phyloP scores from a whole-genome alignment of 1,140 invertebrate genomes.

The Trachymyrmex cornetzi region DNA sequence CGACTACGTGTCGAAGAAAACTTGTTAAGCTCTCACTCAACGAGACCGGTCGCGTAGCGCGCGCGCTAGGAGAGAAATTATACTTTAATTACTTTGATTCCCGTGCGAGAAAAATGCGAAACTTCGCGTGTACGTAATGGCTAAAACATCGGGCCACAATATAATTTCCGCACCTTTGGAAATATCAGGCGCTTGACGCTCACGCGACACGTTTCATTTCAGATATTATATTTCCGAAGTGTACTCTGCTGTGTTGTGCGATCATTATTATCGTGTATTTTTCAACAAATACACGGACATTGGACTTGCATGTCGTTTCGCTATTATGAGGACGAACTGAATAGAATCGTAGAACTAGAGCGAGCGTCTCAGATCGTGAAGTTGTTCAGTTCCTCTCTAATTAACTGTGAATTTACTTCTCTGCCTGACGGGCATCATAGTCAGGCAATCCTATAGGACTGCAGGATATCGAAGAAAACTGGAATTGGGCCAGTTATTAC shows the following conservation, averaged over 20 bases:
- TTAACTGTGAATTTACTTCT: conserved; percentile 76
- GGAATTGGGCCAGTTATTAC: conserved; percentile 73
- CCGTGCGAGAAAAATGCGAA: conserved; percentile 21
- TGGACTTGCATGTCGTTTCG: neutral
- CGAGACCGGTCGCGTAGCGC: conserved; percentile 3
- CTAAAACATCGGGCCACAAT: conserved; percentile 32
- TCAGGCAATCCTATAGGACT: conserved; percentile 10
- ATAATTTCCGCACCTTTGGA: conserved; percentile 56
- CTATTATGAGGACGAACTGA: conserved; percentile 65
- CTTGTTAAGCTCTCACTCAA: conserved; percentile 52
- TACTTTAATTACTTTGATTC: conserved; percentile 57
- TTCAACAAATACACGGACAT: neutral
- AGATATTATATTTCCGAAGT: conserved; percentile 12
- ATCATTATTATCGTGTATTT: conserved; percentile 8
- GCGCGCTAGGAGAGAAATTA: conserved; percentile 26
- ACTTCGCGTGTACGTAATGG: conserved; percentile 49
- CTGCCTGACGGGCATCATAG: conserved; percentile 8
- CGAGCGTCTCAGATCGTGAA: conserved; percentile 46
- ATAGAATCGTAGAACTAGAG: conserved; percentile 63
- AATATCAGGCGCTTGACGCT: conserved; percentile 4
- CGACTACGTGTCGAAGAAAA: conserved; percentile 38
- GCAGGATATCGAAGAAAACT: conserved; percentile 72
- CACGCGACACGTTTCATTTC: conserved; percentile 43
- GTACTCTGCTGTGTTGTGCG: neutral
- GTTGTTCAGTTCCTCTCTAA: conserved; percentile 78